These are phyloP conservation scores for Electrophaes corylata DNA, from an alignment of 2,888 invertebrate genomes.

Conservation along the genomic window DNA sequence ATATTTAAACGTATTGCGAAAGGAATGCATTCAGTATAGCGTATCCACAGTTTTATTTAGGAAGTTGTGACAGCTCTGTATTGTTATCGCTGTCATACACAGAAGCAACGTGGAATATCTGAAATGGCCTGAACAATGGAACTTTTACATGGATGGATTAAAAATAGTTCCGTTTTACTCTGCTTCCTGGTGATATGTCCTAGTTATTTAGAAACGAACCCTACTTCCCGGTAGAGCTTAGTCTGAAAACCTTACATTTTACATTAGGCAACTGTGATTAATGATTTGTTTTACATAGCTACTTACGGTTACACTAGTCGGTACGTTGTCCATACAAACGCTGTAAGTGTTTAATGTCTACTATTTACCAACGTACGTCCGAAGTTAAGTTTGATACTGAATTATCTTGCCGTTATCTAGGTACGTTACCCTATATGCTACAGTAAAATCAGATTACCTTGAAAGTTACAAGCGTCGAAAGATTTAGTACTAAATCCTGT, in stretches of 20 bases:
- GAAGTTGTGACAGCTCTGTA: conserved; percentile 13
- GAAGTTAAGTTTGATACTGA: no score
- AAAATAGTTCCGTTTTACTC: conserved; percentile 11
- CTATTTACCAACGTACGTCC: no score
- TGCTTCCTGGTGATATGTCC: not conserved
- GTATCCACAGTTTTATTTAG: conserved; percentile 9
- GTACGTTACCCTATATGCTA: no score
- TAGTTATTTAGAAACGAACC: not conserved
- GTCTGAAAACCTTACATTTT: not conserved
- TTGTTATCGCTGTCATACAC: conserved; percentile 20
- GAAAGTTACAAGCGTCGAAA: no score
- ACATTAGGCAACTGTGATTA: no score
- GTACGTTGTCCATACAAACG: no score
- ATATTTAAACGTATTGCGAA: not conserved
- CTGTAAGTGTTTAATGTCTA: no score
- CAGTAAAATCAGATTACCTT: no score
- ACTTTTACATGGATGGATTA: conserved; percentile 16
- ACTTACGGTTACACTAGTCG: not conserved
- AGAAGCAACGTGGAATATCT: conserved; percentile 15
- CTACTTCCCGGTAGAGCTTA: not conserved
- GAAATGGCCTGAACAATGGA: conserved; percentile 17
- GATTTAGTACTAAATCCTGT: no score
- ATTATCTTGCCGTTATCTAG: no score
- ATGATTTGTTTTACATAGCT: not conserved
- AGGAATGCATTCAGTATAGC: not conserved